phyloP scores from a whole-genome alignment of 2,888 invertebrate genomes.

The Rugalucina vietnamica region DNA sequence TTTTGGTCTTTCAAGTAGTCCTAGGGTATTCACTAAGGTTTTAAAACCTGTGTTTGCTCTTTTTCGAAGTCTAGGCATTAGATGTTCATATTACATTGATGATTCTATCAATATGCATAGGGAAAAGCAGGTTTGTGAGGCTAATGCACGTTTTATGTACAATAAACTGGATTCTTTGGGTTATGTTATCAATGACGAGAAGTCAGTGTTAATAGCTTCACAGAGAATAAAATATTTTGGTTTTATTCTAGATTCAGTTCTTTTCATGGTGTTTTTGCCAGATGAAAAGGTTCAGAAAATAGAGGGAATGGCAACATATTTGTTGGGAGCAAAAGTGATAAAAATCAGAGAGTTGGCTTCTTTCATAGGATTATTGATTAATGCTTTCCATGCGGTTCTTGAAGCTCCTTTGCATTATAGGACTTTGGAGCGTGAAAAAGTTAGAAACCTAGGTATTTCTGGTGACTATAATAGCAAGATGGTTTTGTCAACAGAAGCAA shows the following conservation, averaged over 20 bases:
- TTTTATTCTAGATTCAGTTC: conserved; percentile 38
- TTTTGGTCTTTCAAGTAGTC: conserved; percentile 38
- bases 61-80: conserved; percentile 38
- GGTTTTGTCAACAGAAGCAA: neutral
- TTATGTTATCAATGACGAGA: conserved; percentile 39
- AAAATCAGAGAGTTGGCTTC: conserved; percentile 32
- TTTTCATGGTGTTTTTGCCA: conserved; percentile 44
- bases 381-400: conserved; percentile 31
- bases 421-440: conserved; percentile 36
- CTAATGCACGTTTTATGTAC: conserved; percentile 21
- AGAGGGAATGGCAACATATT: conserved; percentile 6
- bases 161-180: conserved; percentile 35
- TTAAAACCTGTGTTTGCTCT: conserved; percentile 36
- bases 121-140: conserved; percentile 1
- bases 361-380: conserved; percentile 27
- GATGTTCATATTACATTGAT: conserved; percentile 53
- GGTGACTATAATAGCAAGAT: conserved; percentile 18
- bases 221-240: conserved; percentile 47
- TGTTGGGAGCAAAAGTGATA: neutral
- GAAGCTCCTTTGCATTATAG: conserved; percentile 47
- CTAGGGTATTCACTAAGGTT: conserved; percentile 51
- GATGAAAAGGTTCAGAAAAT: conserved; percentile 41
- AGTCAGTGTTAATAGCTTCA: conserved; percentile 30
- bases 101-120: conserved; percentile 47
- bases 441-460: conserved; percentile 6